Percentiles rank a stretch among this genome's conserved stretches.
phyloP scores from a whole-genome alignment of 2,888 invertebrate species.

The Limnephilus lunatus region DNA sequence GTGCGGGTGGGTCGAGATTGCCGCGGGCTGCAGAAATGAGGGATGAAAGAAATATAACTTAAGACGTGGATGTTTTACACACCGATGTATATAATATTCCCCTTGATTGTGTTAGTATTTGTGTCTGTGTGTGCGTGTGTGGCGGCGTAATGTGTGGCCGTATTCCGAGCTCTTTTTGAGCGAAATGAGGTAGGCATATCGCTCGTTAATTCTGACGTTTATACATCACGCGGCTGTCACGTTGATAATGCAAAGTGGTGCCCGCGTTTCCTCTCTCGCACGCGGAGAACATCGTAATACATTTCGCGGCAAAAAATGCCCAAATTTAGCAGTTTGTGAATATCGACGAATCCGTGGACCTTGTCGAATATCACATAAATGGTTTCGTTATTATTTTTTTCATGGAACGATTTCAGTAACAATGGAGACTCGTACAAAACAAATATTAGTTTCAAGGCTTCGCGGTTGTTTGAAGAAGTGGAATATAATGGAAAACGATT shows the following conservation, averaged over 20 bases:
- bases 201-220: conserved; percentile 66
- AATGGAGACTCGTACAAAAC: conserved; percentile 4
- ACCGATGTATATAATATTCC: conserved; percentile 27
- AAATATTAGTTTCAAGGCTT: conserved; percentile 30
- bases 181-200: conserved; percentile 61
- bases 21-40: conserved; percentile 81
- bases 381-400: not conserved
- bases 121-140: conserved; percentile 69
- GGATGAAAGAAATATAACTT: conserved; percentile 81
- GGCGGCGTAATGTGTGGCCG: conserved; percentile 64
- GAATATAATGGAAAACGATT: not conserved
- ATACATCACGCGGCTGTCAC: conserved; percentile 63
- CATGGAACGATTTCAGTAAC: not conserved
- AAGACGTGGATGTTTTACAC: conserved; percentile 77
- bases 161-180: conserved; percentile 55
- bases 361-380: not conserved
- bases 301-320: conserved; percentile 2
- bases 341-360: not conserved
- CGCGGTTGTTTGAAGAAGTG: conserved; percentile 2
- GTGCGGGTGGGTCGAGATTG: conserved; percentile 75
- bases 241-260: conserved; percentile 61
- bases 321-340: conserved; percentile 24
- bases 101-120: conserved; percentile 58
- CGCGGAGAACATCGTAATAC: not conserved
- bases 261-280: conserved; percentile 37